phyloP scores from a whole-genome alignment of 2,888 invertebrate genomes.

The Blastobasis adustella region DNA sequence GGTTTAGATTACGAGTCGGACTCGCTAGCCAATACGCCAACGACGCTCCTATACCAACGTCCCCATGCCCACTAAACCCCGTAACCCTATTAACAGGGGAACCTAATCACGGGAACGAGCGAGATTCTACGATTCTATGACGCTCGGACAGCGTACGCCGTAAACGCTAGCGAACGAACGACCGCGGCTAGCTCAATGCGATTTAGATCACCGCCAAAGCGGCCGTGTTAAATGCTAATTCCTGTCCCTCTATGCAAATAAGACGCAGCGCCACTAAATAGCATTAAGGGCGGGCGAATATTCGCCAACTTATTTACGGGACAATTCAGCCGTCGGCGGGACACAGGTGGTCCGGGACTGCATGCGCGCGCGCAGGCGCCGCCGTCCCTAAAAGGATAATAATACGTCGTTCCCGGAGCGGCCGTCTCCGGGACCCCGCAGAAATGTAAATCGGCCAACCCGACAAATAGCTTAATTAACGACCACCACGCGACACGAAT shows the following conservation, averaged over 20 bases:
- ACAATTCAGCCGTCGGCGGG: conserved; percentile 70
- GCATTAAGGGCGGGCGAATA: conserved; percentile 59
- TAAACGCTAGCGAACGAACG: conserved; percentile 11
- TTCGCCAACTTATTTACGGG: conserved; percentile 71
- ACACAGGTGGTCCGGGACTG: conserved; percentile 66
- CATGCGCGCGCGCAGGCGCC: conserved; percentile 52
- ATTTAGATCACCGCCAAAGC: conserved; percentile 26
- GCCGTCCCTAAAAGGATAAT: conserved; percentile 74
- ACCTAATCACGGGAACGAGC: too few species aligned
- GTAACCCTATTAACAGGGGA: too few species aligned
- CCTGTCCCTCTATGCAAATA: conserved; percentile 58
- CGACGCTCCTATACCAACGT: too few species aligned
- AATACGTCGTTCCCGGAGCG: conserved; percentile 66
- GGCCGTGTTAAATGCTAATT: conserved; percentile 60
- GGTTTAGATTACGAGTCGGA: too few species aligned
- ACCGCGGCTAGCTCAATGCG: conserved; percentile 21
- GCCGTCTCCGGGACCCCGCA: conserved; percentile 50
- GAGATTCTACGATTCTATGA: too few species aligned
- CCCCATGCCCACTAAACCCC: too few species aligned
- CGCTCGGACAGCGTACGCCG: too few species aligned
- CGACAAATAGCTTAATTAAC: conserved; percentile 75
- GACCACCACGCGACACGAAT: conserved; percentile 58
- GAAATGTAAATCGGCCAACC: conserved; percentile 69
- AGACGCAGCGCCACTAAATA: conserved; percentile 58
- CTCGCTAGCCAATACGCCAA: too few species aligned